Base-by-base conservation (phyloP, 1,140 invertebrate genomes). In the Planococcus citri region DNA sequence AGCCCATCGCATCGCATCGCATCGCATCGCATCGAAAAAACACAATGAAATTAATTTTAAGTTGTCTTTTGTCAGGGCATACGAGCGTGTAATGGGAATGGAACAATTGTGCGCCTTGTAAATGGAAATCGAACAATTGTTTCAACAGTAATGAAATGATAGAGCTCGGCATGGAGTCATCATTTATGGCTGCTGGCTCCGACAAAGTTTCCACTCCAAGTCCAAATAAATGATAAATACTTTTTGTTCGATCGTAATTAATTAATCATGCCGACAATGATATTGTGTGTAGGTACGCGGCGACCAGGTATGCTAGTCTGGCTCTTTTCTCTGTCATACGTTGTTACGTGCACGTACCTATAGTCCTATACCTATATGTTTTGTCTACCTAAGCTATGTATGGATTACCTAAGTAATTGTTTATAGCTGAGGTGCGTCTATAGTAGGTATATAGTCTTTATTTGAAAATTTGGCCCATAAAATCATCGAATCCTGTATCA, bases 11-110 rank as follows among this genome's bases (percentile, higher is more conserved):
- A n/a, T n/a, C n/a, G n/a, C n/a, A n/a, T n/a, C n/a, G n/a, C n/a
- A n/a, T n/a, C n/a, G n/a, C n/a, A n/a, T n/a, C n/a, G n/a, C n/a
- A n/a, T n/a, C 41, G 41, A 14, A 17, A 51, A 20, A 64, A 64
- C 17, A 64, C 60, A 64, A 64, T 64, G 60, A 64, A 64, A 64
- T 64, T 64, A 64, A 64, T 64, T 64, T 64, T 64, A 64, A 64
- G 60, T 64, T 64, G 60, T 64, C 60, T 64, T 64, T 64, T 64
- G 60, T 64, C 9, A 20, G 10, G 22, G 60, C 60, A 21, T 27
- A 64, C 60, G 60, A 64, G 10, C 60, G 60, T 64, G 60, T 64
- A 64, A 64, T 64, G 17, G 60, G 60, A 64, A 64, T 64, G 60
- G 60, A 64, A 64, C 60, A 64, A 64, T 64, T 64, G 60, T 21